Conservation (phyloP, 2,113 vertebrate species). For the Burhinus oedicnemus region DNA sequence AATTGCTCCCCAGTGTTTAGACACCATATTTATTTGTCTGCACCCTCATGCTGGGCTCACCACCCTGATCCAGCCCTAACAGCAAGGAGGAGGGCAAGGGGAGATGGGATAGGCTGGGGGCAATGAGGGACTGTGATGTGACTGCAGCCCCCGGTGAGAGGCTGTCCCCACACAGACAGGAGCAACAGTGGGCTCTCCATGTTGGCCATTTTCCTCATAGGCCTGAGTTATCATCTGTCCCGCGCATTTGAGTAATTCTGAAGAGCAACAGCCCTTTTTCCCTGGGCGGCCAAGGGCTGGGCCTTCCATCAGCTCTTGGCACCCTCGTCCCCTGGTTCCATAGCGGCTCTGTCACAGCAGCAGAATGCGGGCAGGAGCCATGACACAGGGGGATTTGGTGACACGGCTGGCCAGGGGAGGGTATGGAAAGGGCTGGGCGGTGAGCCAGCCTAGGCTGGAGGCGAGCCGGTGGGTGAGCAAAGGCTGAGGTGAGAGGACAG, state of each 20-base stretch:
- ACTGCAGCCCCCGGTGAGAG: neutral
- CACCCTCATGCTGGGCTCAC: neutral
- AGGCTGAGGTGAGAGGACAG: no score
- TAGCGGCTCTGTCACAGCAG: neutral
- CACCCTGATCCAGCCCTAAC: neutral
- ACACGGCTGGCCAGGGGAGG: no score
- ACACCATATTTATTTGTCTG: neutral
- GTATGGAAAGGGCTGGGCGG: neutral
- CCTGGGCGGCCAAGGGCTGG: fast-evolving
- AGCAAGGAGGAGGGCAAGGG: neutral
- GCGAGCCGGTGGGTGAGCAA: neutral
- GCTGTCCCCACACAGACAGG: neutral
- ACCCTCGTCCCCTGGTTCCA: neutral
- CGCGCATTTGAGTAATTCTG: neutral
- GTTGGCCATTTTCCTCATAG: neutral
- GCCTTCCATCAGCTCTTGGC: neutral
- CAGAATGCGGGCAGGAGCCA: neutral
- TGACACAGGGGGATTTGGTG: neutral
- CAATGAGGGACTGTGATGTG: neutral
- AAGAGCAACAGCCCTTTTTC: neutral
- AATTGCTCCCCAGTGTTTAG: neutral
- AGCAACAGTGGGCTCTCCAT: fast-evolving
- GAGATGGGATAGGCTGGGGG: neutral
- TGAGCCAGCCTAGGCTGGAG: neutral
- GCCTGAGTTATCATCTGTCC: neutral